Conservation (phyloP, 2,113 vertebrate genomes). For the Channa argus region DNA sequence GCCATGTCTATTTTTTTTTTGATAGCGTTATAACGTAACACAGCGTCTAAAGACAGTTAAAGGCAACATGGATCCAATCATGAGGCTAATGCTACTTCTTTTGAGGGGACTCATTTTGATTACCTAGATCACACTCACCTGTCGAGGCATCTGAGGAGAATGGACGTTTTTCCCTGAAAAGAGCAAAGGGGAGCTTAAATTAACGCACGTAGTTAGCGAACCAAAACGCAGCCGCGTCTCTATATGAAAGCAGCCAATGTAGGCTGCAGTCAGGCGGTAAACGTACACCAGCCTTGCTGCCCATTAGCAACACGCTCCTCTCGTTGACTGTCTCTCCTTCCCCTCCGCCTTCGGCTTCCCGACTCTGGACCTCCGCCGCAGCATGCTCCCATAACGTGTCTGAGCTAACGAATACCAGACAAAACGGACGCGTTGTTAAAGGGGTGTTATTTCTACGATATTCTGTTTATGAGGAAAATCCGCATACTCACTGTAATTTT, state of each 20-base stretch:
- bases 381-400: constrained; percentile 95
- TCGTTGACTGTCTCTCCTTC: constrained; percentile 78
- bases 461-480: too few relatives aligned
- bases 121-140: constrained; percentile 82
- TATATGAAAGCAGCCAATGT: too few relatives aligned
- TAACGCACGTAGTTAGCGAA: too few relatives aligned
- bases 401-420: constrained; percentile 63
- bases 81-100: too few relatives aligned
- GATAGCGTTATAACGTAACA: neutral
- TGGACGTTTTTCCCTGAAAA: constrained; percentile 91
- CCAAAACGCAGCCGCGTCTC: too few relatives aligned
- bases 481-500: constrained; percentile 73
- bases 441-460: too few relatives aligned
- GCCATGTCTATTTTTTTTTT: neutral
- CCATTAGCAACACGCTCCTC: constrained; percentile 90
- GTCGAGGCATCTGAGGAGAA: constrained; percentile 93
- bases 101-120: neutral
- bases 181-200: neutral
- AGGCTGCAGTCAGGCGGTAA: too few relatives aligned
- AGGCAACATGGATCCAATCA: too few relatives aligned
- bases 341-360: constrained; percentile 64
- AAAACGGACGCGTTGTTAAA: neutral
- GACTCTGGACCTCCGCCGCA: constrained; percentile 85
- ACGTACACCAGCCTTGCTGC: constrained; percentile 92
- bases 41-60: too few relatives aligned